phyloP scores from a whole-genome alignment of 2,888 invertebrate genomes.

The Drosophila mimica region DNA sequence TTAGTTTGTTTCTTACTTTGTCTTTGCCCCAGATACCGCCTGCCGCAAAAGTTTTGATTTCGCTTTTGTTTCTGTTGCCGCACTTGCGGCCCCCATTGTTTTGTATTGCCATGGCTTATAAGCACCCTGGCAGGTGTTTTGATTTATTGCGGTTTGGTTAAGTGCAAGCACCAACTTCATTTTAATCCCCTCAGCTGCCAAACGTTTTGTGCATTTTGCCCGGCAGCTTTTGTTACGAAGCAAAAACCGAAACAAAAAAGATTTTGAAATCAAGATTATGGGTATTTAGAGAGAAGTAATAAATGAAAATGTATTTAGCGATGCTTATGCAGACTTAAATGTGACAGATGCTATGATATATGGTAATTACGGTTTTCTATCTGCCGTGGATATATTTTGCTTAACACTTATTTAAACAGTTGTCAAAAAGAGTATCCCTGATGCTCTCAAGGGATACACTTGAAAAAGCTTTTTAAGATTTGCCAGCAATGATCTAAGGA shows the following conservation, averaged over 20 bases:
- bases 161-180: constrained; percentile 72
- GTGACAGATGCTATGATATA: neutral
- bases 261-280: constrained; percentile 28
- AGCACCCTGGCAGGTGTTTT: constrained; percentile 69
- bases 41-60: constrained; percentile 59
- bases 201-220: constrained; percentile 40
- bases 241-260: constrained; percentile 2
- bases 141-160: constrained; percentile 78
- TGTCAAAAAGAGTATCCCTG: neutral
- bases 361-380: neutral
- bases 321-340: neutral
- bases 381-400: neutral
- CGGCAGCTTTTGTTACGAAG: constrained; percentile 12
- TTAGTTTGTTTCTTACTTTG: constrained; percentile 30
- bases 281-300: constrained; percentile 1
- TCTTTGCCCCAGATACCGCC: constrained; percentile 41
- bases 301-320: neutral
- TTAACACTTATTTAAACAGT: neutral
- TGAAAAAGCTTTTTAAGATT: neutral
- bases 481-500: neutral
- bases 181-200: constrained; percentile 58
- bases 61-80: constrained; percentile 40
- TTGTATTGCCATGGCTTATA: constrained; percentile 40
- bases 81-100: constrained; percentile 22
- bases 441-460: neutral